These are phyloP conservation scores for Sarotherodon lohbergeri DNA, from an alignment of 2,113 vertebrate genomes.

Conservation along the genomic window DNA sequence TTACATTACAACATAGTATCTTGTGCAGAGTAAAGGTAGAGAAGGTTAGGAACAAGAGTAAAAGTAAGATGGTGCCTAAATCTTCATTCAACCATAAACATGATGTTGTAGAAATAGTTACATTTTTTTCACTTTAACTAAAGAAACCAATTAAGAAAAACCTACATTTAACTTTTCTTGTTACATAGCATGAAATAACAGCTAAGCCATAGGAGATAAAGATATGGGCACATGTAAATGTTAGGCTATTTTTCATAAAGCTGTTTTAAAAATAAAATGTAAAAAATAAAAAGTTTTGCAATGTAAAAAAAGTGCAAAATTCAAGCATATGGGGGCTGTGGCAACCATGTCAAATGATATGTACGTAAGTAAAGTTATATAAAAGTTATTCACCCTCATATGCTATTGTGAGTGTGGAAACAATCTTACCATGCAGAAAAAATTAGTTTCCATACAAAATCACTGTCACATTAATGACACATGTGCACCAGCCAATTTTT, in stretches of 20 bases:
- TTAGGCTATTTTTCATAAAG: background rate
- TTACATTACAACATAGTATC: slow-evolving; percentile 18
- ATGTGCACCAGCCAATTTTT: background rate
- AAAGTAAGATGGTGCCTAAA: background rate
- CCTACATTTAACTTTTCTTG: background rate
- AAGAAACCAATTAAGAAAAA: background rate
- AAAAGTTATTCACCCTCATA: background rate
- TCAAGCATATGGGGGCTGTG: background rate
- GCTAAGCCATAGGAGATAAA: background rate
- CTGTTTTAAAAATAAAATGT: background rate
- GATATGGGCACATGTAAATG: background rate
- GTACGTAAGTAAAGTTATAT: background rate
- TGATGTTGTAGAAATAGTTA: background rate
- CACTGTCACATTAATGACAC: no score
- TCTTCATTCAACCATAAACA: background rate
- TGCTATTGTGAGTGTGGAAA: no score
- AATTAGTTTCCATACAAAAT: no score
- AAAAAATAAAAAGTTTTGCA: background rate
- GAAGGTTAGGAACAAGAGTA: background rate
- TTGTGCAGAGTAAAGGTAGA: slow-evolving; percentile 25
- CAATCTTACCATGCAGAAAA: no score
- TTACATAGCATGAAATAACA: background rate
- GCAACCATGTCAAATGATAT: background rate
- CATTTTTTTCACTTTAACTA: background rate
- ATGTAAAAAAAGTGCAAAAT: background rate